Base-by-base conservation (phyloP, 2,888 invertebrate genomes). In the Agapostemon virescens region DNA sequence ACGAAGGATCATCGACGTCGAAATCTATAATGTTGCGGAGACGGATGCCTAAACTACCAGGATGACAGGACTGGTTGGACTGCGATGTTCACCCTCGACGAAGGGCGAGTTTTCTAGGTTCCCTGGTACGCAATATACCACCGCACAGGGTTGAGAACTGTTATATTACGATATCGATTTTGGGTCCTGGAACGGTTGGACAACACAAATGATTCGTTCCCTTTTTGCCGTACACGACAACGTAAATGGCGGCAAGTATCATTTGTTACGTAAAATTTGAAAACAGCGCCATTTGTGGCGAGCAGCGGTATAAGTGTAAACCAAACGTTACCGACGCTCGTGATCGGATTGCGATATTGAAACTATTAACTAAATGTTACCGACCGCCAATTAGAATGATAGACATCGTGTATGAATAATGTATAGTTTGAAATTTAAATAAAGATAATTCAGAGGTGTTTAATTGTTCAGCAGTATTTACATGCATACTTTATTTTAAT, bases 21-120 rank as follows among this genome's bases (percentile, higher is more conserved):
- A 82, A 76, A 79, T 79, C 84, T 69, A 84, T 90, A 89, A 90
- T 89, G 90, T 89, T 81, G 88, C 85, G 88, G 88, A 86, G 86
- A 83, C 84, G 85, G 88, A 90, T 90, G 89, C 86, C 87, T 89
- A 64, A 81, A 23, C 40, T 83, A 79, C 70, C 86, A 88, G 90
- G 90, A 79, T 71, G 74, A 49, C 86, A 90, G 87, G 45, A 90
- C 33, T 49, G 33, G 15, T 6, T 33, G 63, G 49, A 79, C 79
- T 33, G 78, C 13, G 26, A 61, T 74, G 72, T 38, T 66, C 45
- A 67, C 63, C 66, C 82, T 52, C 17, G n/a, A 55, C 9, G 4
- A 26, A 45, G 69, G 77, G 66, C 71, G 40, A 36, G 42, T 7
- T 49, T 49, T 55, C 49, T 61, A 61, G 20, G 45, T 40, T 33